Percentiles rank a stretch among this genome's conserved stretches.
Evolutionary conservation across 2,888 invertebrate genomes (phyloP).

Genomic region (Seladonia tumulorum): DNA sequence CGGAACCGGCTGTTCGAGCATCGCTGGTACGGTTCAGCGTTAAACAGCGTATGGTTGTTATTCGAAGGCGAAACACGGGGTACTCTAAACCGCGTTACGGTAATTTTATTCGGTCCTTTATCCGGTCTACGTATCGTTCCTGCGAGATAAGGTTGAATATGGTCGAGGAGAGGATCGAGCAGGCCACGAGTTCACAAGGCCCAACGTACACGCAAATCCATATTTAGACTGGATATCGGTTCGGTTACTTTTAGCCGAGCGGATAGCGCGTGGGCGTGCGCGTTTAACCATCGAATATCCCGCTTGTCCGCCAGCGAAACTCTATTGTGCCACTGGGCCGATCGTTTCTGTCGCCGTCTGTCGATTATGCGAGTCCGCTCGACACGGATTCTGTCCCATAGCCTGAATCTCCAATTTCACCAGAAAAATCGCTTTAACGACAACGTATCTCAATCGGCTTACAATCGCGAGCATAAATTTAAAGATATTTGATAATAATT

Average conservation of each 20-base stretch:
- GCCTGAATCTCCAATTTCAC: too few species aligned
- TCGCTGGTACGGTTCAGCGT: background rate
- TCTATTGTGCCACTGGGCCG: background rate
- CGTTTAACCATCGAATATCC: constrained; percentile 34
- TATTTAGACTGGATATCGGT: constrained; percentile 59
- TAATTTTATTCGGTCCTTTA: constrained; percentile 18
- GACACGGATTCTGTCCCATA: too few species aligned
- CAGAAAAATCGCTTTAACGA: too few species aligned
- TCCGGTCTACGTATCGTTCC: background rate
- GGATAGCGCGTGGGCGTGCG: constrained; percentile 35
- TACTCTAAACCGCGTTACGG: background rate
- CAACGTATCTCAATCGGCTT: too few species aligned
- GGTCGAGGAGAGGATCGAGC: constrained; percentile 7
- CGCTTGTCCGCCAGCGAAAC: constrained; percentile 35
- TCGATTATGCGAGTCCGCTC: background rate
- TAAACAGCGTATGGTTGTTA: background rate
- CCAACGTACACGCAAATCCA: constrained; percentile 48
- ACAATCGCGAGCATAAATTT: too few species aligned
- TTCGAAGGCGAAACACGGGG: background rate
- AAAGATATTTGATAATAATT: too few species aligned
- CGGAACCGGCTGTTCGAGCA: background rate
- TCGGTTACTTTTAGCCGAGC: constrained; percentile 55
- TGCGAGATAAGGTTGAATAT: constrained; percentile 9
- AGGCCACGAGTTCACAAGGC: constrained; percentile 25
- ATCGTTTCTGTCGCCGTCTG: background rate